Evolutionary conservation across 2,888 invertebrate species (phyloP), one percentile per base, ranked within the genome.

Genomic region (Crematogaster levior): DNA sequence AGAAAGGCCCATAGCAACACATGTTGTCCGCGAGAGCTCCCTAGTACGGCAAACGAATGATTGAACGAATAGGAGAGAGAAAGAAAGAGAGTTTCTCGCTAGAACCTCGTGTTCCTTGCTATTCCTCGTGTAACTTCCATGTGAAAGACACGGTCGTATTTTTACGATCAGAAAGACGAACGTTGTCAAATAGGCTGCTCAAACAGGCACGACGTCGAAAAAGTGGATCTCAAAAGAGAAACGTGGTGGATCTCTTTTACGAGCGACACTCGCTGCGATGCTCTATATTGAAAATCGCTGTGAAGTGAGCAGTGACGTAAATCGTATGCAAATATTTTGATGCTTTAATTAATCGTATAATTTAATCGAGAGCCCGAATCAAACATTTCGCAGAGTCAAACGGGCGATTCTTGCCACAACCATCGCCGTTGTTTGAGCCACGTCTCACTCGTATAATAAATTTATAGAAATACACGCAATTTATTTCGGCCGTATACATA

Each of bases 1-100:
- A 83, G 81, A 88, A 91, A 87, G 90, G 90, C 92, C 91, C 92
- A 90, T 93, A 92, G 93, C 92, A 93, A 92, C 92, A 91, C 93
- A 92, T 89, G 91, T 91, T 85, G 82, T 68, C 68, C 48, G 79
- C 81, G 85, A 84, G 12, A 27, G 27, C 48, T 74, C 58, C 61
- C 40, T 27, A 53, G 24, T 27, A 12, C 73, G 46, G 21, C 73
- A 70, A 73, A 79, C 79, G 46, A 53, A 75, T 70, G 51, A 56
- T 27, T 18, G 51, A 12, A 46, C 63, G 60, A 60, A 43, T 34
- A 68, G 37, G 2, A 34, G n/a, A 48, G 24, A 63, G 7, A n/a
- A 15, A 37, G n/a, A n/a, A n/a, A 37, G 24, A 18, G 61, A 61
- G 18, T 30, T 53, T 10, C 40, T 43, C 6, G 21, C 56, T 56